Evolutionary conservation across 2,113 vertebrate species (phyloP).

Genomic region (Grallaria varia): DNA sequence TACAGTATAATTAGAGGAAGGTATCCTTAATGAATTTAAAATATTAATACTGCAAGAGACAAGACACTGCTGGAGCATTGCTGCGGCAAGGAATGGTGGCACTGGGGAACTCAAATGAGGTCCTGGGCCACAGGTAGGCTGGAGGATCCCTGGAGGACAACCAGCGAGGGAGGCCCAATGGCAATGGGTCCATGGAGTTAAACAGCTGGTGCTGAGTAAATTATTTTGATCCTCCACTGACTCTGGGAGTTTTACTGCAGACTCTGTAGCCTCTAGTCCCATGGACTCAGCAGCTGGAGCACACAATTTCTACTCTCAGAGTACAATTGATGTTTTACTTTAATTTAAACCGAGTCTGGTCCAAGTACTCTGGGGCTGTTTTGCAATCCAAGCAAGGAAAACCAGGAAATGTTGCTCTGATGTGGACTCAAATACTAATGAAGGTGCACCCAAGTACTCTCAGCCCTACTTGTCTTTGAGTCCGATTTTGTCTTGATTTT

Average conservation of each 20-base stretch:
- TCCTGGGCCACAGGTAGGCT: neutral
- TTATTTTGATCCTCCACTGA: neutral
- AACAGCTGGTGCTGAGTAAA: neutral
- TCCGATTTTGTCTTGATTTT: neutral
- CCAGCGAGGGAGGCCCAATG: neutral
- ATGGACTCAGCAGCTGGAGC: neutral
- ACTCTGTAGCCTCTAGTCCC: neutral
- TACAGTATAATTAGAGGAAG: neutral
- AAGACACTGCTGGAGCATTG: neutral
- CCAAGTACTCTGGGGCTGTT: neutral
- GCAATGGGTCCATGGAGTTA: rapidly evolving
- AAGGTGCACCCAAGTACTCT: neutral
- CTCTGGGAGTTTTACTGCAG: neutral
- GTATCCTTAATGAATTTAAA: neutral
- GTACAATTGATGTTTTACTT: neutral
- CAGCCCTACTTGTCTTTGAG: neutral
- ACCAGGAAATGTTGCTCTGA: neutral
- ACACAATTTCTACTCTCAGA: neutral
- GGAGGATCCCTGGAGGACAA: neutral
- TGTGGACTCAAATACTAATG: neutral
- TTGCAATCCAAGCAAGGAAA: neutral
- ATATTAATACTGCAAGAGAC: neutral
- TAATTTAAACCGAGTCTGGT: neutral
- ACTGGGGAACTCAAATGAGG: neutral
- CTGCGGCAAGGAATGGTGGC: neutral